Evolutionary conservation across 2,113 vertebrate genomes (phyloP).

Genomic region (Carlito syrichta): DNA sequence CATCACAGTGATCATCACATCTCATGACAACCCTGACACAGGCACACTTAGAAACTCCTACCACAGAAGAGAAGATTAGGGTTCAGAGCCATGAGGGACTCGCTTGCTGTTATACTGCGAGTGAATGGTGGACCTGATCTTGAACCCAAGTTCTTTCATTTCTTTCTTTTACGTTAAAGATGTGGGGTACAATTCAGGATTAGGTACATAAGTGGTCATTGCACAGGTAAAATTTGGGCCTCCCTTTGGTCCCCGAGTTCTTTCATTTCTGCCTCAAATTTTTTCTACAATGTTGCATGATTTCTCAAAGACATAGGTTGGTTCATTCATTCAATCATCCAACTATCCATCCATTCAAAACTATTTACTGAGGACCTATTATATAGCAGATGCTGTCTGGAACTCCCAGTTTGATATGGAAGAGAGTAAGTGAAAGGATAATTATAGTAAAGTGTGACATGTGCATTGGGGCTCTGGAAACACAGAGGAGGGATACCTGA

Average conservation of each 20-base stretch:
- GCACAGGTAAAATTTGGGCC: too few relatives aligned
- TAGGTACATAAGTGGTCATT: too few relatives aligned
- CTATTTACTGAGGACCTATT: neutral
- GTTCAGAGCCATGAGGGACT: neutral
- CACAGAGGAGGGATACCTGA: neutral
- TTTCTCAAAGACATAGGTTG: neutral
- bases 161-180: too few relatives aligned
- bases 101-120: neutral
- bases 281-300: neutral
- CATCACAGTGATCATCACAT: fast-evolving
- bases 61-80: neutral
- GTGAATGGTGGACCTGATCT: neutral
- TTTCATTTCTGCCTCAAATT: neutral
- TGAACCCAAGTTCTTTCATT: neutral
- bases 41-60: neutral
- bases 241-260: too few relatives aligned
- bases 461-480: neutral
- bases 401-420: neutral
- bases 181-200: too few relatives aligned
- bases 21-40: neutral
- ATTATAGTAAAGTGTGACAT: neutral
- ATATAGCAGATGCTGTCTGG: neutral
- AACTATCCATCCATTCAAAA: neutral
- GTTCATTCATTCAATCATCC: neutral
- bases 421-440: neutral